Conservation (phyloP, 2,797 vertebrate species). For the Notolabrus celidotus region DNA sequence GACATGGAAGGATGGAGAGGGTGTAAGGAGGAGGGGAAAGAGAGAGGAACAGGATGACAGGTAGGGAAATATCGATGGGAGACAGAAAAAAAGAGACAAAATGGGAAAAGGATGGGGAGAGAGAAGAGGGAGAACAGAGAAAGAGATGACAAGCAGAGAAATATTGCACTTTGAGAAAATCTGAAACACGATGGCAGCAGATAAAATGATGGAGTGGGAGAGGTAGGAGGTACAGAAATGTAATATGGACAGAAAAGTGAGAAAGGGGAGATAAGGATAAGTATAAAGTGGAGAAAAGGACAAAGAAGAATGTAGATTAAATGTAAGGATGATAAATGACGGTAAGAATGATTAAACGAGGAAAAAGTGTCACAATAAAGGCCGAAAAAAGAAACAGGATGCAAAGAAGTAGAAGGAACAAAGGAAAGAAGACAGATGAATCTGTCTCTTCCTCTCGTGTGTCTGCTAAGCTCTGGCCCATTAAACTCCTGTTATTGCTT, state of each 20-base stretch:
- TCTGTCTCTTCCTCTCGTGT: slow-evolving; percentile 19
- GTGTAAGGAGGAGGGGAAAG: neutral
- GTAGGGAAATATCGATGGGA: slow-evolving; percentile 43
- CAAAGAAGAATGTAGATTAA: slow-evolving; percentile 24
- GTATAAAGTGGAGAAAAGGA: neutral
- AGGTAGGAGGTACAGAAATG: slow-evolving; percentile 12
- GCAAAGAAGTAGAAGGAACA: slow-evolving; percentile 11
- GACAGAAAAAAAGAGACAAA: slow-evolving; percentile 2
- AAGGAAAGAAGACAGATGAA: slow-evolving; percentile 13
- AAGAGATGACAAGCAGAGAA: slow-evolving; percentile 31
- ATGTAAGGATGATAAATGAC: slow-evolving; percentile 43
- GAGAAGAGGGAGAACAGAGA: slow-evolving; percentile 8
- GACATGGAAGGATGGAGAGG: slow-evolving; percentile 19
- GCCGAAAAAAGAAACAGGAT: slow-evolving; percentile 8
- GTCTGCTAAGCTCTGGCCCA: slow-evolving; percentile 48
- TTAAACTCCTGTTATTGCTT: slow-evolving; percentile 62
- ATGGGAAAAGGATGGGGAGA: slow-evolving; percentile 23
- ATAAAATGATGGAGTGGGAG: slow-evolving; percentile 30
- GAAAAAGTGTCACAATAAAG: slow-evolving; percentile 31
- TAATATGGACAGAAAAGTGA: slow-evolving; percentile 17
- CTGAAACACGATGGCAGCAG: neutral
- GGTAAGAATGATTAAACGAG: slow-evolving; percentile 28
- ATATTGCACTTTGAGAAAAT: slow-evolving; percentile 36
- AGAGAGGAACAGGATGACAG: slow-evolving; percentile 30
- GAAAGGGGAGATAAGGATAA: neutral